Evolutionary conservation across 2,797 vertebrate genomes (phyloP).

Genomic region (Parotocinclus haroldoi): DNA sequence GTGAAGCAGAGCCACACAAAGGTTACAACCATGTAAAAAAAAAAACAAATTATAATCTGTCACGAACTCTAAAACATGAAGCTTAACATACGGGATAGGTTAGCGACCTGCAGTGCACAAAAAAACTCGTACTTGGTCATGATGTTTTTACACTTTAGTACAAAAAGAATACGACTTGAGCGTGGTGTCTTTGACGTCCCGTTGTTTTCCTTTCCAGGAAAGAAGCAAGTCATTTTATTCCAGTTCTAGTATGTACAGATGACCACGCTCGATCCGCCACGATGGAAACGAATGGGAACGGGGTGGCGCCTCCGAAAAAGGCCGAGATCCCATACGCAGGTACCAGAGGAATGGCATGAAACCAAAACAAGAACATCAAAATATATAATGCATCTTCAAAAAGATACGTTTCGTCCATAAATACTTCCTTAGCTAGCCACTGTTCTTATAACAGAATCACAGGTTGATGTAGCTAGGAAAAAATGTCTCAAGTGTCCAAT

Average conservation of each 20-base stretch:
- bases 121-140: constrained; percentile 18
- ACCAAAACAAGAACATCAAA: constrained; percentile 69
- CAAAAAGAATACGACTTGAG: constrained; percentile 31
- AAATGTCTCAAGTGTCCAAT: constrained; percentile 47
- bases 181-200: constrained; percentile 9
- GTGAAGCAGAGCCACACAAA: too few species aligned
- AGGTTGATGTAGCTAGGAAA: constrained; percentile 61
- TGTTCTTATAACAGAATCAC: constrained; percentile 76
- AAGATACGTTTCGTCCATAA: constrained; percentile 70
- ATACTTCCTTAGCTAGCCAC: constrained; percentile 64
- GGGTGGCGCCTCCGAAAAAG: constrained; percentile 13
- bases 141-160: constrained; percentile 32
- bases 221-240: constrained; percentile 42
- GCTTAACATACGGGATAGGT: not conserved
- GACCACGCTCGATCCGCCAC: constrained; percentile 38
- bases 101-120: not conserved
- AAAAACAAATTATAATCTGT: too few species aligned
- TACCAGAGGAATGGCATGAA: constrained; percentile 69
- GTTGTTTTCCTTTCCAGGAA: constrained; percentile 3
- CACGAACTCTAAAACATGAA: too few species aligned
- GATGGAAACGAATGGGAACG: too few species aligned
- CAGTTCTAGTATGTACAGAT: constrained; percentile 47
- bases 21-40: too few species aligned
- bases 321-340: constrained; percentile 54
- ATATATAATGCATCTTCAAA: constrained; percentile 72